phyloP scores from a whole-genome alignment of 2,113 vertebrate species.

The Saccopteryx leptura region DNA sequence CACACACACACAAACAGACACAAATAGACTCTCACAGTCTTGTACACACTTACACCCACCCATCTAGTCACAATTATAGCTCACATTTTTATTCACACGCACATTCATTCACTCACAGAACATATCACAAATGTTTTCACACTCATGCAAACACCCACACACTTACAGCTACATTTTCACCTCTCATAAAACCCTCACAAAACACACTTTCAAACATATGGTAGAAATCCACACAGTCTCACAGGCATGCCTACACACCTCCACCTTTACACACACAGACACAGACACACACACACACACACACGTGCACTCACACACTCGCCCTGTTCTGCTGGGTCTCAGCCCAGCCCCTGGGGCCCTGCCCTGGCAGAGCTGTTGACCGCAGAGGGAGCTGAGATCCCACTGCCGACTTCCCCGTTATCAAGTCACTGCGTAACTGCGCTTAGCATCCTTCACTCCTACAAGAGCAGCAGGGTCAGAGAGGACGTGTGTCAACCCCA shows the following conservation, averaged over 20 bases:
- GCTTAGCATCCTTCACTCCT: accelerated
- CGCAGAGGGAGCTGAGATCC: background rate
- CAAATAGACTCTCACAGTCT: too few species aligned
- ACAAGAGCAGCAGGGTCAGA: background rate
- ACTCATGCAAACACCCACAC: background rate
- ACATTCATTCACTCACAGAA: background rate
- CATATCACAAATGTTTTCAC: background rate
- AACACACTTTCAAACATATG: background rate
- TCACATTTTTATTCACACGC: background rate
- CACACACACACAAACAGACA: background rate
- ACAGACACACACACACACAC: background rate
- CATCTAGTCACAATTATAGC: too few species aligned
- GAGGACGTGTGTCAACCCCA: accelerated
- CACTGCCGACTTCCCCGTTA: background rate
- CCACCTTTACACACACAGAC: background rate
- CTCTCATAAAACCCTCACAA: background rate
- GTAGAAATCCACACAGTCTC: background rate
- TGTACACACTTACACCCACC: background rate
- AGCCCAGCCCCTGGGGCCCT: background rate
- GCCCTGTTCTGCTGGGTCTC: background rate
- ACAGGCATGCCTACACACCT: background rate
- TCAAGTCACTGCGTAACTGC: accelerated
- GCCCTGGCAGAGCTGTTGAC: background rate
- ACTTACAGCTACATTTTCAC: too few species aligned
- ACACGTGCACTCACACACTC: background rate